Conservation (phyloP, 1,140 invertebrate genomes). For the Drepana arcuata region DNA sequence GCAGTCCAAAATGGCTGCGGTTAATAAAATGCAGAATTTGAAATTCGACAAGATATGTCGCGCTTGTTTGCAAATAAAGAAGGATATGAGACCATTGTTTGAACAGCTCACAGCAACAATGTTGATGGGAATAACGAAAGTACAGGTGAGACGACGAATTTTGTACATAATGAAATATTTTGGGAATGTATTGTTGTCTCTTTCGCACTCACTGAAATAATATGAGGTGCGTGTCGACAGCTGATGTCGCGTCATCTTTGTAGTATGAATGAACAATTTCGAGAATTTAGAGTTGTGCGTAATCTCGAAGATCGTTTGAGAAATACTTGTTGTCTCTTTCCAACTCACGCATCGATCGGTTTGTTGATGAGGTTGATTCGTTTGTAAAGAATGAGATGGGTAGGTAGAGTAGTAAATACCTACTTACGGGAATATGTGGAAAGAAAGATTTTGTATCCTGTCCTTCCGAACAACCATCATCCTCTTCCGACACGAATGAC, state of each 20-base stretch:
- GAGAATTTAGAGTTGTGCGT: slow-evolving; percentile 34
- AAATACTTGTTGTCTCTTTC: slow-evolving; percentile 57
- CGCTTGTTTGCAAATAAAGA: slow-evolving; percentile 74
- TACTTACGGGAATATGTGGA: too few relatives aligned
- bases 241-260: slow-evolving; percentile 53
- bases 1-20: slow-evolving; percentile 61
- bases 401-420: not conserved
- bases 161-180: slow-evolving; percentile 41
- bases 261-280: slow-evolving; percentile 36
- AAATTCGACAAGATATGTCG: slow-evolving; percentile 75
- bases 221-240: slow-evolving; percentile 19
- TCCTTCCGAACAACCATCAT: too few relatives aligned
- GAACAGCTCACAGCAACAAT: slow-evolving; percentile 75
- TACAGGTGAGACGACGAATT: slow-evolving; percentile 63
- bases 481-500: too few relatives aligned
- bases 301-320: slow-evolving; percentile 56
- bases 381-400: slow-evolving; percentile 6
- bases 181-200: slow-evolving; percentile 50
- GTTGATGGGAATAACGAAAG: slow-evolving; percentile 74
- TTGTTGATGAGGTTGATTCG: slow-evolving; percentile 8
- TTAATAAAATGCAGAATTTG: slow-evolving; percentile 39
- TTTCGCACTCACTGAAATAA: slow-evolving; percentile 26
- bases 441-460: too few relatives aligned
- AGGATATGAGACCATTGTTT: slow-evolving; percentile 75
- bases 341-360: slow-evolving; percentile 3